These are phyloP conservation scores for Oedothorax gibbosus DNA, from an alignment of 1,140 invertebrate species.

Conservation along the genomic window DNA sequence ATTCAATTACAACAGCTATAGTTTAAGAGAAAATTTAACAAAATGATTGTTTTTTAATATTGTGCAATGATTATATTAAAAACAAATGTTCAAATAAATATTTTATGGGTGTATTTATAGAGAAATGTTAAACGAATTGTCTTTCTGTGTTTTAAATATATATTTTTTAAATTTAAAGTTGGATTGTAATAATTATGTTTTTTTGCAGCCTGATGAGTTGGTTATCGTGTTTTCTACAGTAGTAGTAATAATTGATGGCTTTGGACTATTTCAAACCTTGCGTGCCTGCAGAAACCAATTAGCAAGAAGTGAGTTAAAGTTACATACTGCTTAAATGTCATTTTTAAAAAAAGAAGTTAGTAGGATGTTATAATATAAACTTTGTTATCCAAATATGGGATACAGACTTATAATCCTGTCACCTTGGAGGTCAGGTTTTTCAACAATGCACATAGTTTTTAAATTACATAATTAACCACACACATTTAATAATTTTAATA, in stretches of 20 bases:
- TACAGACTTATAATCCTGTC: too few species aligned
- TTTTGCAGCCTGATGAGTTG: slow-evolving; percentile 78
- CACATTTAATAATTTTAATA: too few species aligned
- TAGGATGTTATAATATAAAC: too few species aligned
- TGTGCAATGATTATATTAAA: neutral
- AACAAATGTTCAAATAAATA: neutral
- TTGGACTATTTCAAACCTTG: slow-evolving; percentile 84
- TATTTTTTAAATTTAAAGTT: neutral
- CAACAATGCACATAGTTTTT: too few species aligned
- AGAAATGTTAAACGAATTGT: neutral
- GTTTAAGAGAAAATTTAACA: too few species aligned
- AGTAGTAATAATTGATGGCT: slow-evolving; percentile 85
- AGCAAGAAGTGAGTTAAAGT: slow-evolving; percentile 81
- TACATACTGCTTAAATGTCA: slow-evolving; percentile 73
- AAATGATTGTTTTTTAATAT: neutral
- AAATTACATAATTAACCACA: too few species aligned
- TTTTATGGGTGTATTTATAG: neutral
- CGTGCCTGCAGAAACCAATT: slow-evolving; percentile 83
- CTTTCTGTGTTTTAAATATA: neutral
- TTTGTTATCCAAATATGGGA: too few species aligned
- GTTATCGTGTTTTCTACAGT: slow-evolving; percentile 81
- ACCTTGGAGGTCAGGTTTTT: too few species aligned
- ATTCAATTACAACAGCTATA: too few species aligned
- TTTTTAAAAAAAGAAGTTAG: too few species aligned
- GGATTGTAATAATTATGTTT: neutral